Base-by-base conservation (phyloP, 1,140 invertebrate species). In the Psilanteris sp. region DNA sequence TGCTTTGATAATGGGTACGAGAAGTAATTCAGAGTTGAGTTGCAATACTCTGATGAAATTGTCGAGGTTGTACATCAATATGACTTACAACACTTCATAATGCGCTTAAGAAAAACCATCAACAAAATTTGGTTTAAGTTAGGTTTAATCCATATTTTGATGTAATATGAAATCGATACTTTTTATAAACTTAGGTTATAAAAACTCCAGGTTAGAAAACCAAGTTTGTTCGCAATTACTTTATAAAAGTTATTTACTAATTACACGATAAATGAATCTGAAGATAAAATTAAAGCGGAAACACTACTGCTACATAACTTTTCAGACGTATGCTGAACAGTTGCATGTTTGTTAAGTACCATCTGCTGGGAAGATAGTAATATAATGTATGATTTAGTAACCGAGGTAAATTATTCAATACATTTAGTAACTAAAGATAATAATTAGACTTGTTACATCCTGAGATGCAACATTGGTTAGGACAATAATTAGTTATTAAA, bases 1-100 rank as follows among this genome's bases (percentile, higher is more conserved):
- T 54, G 61, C 29, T 66, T 52, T 66, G 61, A 54, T 66, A 66
- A 66, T 66, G 16, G 62, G 22, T 68, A 57, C 7, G 64, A 57
- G 64, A 68, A 68, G 32, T 57, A 68, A 68, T 68, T 68, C 34
- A 24, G 64, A 57, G 64, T 57, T 57, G 50, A 68, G 57, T 68
- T 57, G 50, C 64, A 48, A 48, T 68, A 48, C 64, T 57, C 31
- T 57, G 39, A 46, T 22, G 41, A 67, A 55, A 67, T 67, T 54
- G 62, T 67, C 50, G 41, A 48, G 50, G 41, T 43, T 68, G 32
- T 50, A 50, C 34, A 29, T 67, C 62, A 46, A 67, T 55, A 55
- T 55, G 46, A 41, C 32, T 52, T 16, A 52, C 10, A 34, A 10
- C 36, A 1, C 5, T 3, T 22, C 9, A 31, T 43, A 15, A 46